Evolutionary conservation across 1,140 invertebrate species (phyloP), one percentile per base, ranked within the genome.

Genomic region (Dryas iulia): DNA sequence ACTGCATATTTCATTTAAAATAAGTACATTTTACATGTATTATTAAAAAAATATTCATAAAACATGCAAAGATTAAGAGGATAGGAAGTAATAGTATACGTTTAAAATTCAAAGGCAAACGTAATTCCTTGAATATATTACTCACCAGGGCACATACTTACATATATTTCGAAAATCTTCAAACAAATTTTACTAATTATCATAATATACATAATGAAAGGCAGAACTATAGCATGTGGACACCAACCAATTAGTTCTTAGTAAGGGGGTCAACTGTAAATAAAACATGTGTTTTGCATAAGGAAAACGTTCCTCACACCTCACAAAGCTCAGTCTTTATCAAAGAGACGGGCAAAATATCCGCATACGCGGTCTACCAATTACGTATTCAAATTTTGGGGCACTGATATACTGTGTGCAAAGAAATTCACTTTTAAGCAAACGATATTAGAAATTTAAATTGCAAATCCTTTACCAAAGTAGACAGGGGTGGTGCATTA

Each of bases 381-480:
- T 84, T 82, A 82, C 73, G 69, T 77, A 79, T 84, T 76, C 74
- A 77, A 84, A 84, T 84, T 66, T 57, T 25, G 64, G n/a, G 62
- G 72, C 59, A 68, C 67, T 26, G 62, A 73, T 72, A 77, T 68
- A 39, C n/a, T n/a, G 64, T 63, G 58, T 53, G 56, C 47, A 60
- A 74, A 68, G 69, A 69, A 73, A 64, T 72, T 73, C 61, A 70
- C 66, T 63, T 72, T 68, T 53, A 58, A 67, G 64, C 66, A 68
- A 60, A 72, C 47, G 59, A 76, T 71, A 79, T 74, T 69, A 73
- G 64, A 62, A 39, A 81, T 83, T 79, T 83, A 75, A 79, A 77
- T 83, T 81, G 79, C 78, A 77, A 79, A 81, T 79, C 66, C 63
- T 47, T 63, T 66, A 25, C 30, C 14, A 72, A 79, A 76, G 70